Percentiles rank a stretch among this genome's conserved stretches.
Evolutionary conservation across 2,113 vertebrate species (phyloP).

Genomic region (Strigops habroptila): DNA sequence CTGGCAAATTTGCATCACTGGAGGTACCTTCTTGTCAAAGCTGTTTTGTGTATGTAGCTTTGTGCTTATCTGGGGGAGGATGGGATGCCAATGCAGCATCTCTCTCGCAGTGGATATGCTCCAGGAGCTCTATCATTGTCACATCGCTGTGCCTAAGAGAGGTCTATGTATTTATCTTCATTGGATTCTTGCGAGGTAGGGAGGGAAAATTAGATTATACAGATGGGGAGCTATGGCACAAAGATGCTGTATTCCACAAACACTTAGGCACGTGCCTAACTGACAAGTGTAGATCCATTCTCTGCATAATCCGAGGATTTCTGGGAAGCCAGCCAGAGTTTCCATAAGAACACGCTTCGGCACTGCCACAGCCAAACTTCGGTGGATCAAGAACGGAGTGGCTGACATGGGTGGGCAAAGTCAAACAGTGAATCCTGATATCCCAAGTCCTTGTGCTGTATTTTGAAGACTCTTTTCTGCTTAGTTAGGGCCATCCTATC

Average conservation of each 20-base stretch:
- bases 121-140: neutral
- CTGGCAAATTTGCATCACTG: neutral
- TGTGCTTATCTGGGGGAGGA: neutral
- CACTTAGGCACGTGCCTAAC: neutral
- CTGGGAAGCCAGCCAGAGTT: constrained; percentile 9
- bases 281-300: neutral
- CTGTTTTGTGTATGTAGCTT: neutral
- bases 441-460: neutral
- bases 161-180: neutral
- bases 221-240: neutral
- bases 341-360: fast-evolving
- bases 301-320: neutral
- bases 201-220: neutral
- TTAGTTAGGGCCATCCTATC: neutral
- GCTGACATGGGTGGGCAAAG: neutral
- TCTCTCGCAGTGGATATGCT: neutral
- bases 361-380: neutral
- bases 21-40: neutral
- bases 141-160: neutral
- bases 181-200: neutral
- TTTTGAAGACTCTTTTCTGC: neutral
- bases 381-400: neutral
- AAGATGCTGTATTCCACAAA: neutral
- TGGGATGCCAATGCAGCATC: neutral
- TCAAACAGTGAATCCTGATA: neutral